Evolutionary conservation across 2,113 vertebrate genomes (phyloP).

Genomic region (Tauraco erythrolophus): DNA sequence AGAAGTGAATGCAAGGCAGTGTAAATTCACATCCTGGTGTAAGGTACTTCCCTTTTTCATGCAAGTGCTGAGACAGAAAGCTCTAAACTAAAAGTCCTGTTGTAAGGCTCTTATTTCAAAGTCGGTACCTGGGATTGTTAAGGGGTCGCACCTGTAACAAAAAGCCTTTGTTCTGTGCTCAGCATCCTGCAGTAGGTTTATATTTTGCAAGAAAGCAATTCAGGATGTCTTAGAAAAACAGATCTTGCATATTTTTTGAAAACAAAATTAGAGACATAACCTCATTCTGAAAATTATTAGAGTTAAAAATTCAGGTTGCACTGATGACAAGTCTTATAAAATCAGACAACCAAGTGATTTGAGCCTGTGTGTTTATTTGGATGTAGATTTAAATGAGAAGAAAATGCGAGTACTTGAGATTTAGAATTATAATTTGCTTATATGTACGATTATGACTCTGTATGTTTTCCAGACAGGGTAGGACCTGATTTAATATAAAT

Average conservation of each 20-base stretch:
- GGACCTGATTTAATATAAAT: neutral
- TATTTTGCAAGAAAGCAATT: neutral
- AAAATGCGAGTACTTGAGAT: neutral
- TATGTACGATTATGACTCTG: neutral
- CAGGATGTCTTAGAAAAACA: neutral
- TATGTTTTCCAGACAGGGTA: neutral
- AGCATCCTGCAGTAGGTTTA: neutral
- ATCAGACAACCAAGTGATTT: neutral
- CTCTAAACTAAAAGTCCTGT: neutral
- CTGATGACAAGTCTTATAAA: neutral
- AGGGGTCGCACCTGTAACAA: neutral
- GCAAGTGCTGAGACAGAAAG: neutral
- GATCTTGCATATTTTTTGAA: neutral
- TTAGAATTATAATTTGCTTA: neutral
- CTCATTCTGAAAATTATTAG: neutral
- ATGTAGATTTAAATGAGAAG: neutral
- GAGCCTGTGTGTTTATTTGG: neutral
- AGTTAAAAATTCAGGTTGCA: neutral
- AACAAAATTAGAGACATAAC: neutral
- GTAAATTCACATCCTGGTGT: neutral
- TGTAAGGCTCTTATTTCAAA: neutral
- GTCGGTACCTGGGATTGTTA: neutral
- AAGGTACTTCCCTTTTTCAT: neutral
- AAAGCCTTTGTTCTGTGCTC: neutral
- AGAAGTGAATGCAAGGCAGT: neutral